Conservation (phyloP, 2,797 vertebrate genomes). For the Typhlichthys subterraneus region DNA sequence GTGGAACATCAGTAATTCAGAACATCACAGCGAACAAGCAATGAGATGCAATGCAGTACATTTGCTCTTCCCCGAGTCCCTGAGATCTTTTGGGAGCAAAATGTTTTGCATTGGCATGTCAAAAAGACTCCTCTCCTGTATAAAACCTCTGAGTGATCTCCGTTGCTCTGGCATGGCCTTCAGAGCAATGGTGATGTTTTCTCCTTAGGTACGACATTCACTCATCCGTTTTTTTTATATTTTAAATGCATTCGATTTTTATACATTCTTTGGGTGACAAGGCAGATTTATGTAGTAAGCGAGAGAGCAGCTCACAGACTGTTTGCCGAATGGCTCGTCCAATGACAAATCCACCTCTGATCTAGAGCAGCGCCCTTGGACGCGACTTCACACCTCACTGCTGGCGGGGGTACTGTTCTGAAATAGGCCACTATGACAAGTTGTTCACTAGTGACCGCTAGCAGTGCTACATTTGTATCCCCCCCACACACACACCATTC, state of each 20-base stretch:
- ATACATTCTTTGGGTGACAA: constrained; percentile 1
- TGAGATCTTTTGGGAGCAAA: constrained; percentile 50
- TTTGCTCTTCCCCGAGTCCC: constrained; percentile 44
- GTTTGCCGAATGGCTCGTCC: constrained; percentile 2
- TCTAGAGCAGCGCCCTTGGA: neutral
- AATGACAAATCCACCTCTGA: constrained; percentile 18
- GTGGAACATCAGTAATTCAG: constrained; percentile 17
- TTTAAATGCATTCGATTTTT: neutral
- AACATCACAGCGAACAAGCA: constrained; percentile 30
- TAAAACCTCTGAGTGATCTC: constrained; percentile 43
- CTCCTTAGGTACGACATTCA: neutral
- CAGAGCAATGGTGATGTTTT: constrained; percentile 8
- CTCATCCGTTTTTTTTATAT: neutral
- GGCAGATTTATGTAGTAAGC: constrained; percentile 16
- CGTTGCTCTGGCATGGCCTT: constrained; percentile 36
- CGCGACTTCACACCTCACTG: constrained; percentile 21
- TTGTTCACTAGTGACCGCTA: constrained; percentile 61
- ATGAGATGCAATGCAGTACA: constrained; percentile 18
- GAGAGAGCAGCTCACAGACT: neutral
- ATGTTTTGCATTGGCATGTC: constrained; percentile 48
- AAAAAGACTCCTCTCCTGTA: constrained; percentile 43
- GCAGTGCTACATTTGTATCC: constrained; percentile 49
- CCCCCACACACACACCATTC: neutral
- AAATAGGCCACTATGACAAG: constrained; percentile 67
- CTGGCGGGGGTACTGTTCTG: constrained; percentile 42